Conservation (phyloP, 2,113 vertebrate species). For the Stegastes partitus region DNA sequence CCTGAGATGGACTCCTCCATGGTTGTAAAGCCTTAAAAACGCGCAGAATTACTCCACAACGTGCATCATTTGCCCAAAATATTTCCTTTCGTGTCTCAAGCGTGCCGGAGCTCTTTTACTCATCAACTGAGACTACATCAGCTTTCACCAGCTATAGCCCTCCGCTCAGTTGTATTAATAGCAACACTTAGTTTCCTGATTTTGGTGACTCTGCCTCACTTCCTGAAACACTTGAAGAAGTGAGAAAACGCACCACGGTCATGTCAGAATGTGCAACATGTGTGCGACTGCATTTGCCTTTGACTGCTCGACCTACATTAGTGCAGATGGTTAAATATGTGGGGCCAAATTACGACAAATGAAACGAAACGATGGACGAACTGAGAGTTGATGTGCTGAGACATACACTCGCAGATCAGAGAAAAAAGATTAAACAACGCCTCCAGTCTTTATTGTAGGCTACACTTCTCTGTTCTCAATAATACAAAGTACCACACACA, state of each 20-base stretch:
- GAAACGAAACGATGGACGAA: neutral
- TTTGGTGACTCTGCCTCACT: slow-evolving; percentile 79
- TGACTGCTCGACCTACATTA: neutral
- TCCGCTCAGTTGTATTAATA: slow-evolving; percentile 79
- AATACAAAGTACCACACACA: neutral
- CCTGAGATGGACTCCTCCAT: slow-evolving; percentile 68
- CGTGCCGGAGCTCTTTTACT: neutral
- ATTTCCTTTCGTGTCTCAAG: neutral
- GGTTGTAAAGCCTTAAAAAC: slow-evolving; percentile 30
- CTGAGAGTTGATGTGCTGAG: neutral
- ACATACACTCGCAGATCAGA: neutral
- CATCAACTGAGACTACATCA: slow-evolving; percentile 27
- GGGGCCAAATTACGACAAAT: neutral
- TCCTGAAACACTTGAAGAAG: slow-evolving; percentile 85
- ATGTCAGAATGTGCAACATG: slow-evolving; percentile 36
- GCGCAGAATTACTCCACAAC: slow-evolving; percentile 38
- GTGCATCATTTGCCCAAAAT: slow-evolving; percentile 38
- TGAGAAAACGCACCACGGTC: slow-evolving; percentile 56
- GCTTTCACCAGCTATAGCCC: slow-evolving; percentile 51
- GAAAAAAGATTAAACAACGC: neutral
- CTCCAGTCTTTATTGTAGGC: neutral
- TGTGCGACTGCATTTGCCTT: neutral
- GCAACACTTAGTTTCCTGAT: slow-evolving; percentile 84
- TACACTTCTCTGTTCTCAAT: slow-evolving; percentile 8
- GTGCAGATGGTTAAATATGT: neutral